These are phyloP conservation scores for Smutsia temminckii DNA, from an alignment of 2,797 vertebrate species.

Conservation along the genomic window DNA sequence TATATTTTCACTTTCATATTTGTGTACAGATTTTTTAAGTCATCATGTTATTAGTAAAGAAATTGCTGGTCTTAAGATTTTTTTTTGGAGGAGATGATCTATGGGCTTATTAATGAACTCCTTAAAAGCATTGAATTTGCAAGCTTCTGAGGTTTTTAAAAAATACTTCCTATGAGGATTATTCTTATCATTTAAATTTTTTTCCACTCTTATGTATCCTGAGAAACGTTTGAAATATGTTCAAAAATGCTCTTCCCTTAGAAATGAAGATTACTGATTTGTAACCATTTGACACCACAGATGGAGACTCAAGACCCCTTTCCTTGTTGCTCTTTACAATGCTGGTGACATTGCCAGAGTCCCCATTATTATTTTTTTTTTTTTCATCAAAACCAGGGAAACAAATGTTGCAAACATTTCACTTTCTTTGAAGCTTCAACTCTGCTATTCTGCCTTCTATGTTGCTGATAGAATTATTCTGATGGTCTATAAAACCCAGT, in stretches of 20 bases:
- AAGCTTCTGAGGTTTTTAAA: background rate
- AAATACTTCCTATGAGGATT: background rate
- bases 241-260: background rate
- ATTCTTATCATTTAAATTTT: conserved; percentile 28
- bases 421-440: conserved; percentile 36
- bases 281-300: background rate
- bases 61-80: background rate
- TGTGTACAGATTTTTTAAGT: background rate
- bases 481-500: conserved; percentile 71
- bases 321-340: background rate
- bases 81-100: background rate
- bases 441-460: conserved; percentile 66
- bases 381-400: background rate
- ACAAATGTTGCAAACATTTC: conserved; percentile 58
- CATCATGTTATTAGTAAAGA: background rate
- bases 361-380: background rate
- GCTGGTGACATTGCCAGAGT: background rate
- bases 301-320: background rate
- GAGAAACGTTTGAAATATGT: conserved; percentile 42
- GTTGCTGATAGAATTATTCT: conserved; percentile 65
- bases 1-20: background rate
- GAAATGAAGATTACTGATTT: conserved; percentile 7
- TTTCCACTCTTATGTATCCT: background rate
- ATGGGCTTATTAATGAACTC: background rate
- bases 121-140: background rate